Conservation (phyloP, 1,140 invertebrate species). For the Protaetia brevitarsis region DNA sequence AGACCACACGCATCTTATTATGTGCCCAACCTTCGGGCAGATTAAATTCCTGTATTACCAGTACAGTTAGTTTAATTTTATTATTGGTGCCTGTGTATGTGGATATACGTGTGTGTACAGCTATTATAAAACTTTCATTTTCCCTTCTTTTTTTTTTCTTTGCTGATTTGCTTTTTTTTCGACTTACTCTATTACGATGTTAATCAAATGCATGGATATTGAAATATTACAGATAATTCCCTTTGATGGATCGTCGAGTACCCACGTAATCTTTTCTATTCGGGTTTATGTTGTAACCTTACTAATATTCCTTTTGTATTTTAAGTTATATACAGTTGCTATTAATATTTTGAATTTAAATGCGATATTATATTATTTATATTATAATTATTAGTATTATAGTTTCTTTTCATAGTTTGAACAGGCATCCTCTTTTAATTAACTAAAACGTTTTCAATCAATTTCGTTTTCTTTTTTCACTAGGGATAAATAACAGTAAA, state of each 20-base stretch:
- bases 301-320: too few species aligned
- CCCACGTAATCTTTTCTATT: too few species aligned
- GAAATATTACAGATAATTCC: slow-evolving; percentile 1
- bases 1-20: slow-evolving; percentile 32
- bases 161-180: neutral
- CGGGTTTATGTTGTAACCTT: too few species aligned
- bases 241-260: neutral
- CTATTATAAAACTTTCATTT: slow-evolving; percentile 11
- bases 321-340: too few species aligned
- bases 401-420: too few species aligned
- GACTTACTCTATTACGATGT: neutral
- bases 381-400: too few species aligned
- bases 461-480: too few species aligned
- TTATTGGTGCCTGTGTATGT: slow-evolving; percentile 18
- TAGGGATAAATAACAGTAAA: too few species aligned
- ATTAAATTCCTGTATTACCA: slow-evolving; percentile 27
- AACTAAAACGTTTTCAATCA: too few species aligned
- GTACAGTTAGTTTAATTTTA: slow-evolving; percentile 30
- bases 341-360: too few species aligned
- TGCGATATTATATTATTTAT: too few species aligned
- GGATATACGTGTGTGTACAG: neutral
- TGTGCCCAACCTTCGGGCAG: slow-evolving; percentile 24
- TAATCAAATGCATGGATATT: slow-evolving; percentile 7
- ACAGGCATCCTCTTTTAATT: too few species aligned
- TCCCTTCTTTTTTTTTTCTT: neutral